Evolutionary conservation across 2,888 invertebrate species (phyloP), one percentile per base, ranked within the genome.

Genomic region (Agrotis clavis): DNA sequence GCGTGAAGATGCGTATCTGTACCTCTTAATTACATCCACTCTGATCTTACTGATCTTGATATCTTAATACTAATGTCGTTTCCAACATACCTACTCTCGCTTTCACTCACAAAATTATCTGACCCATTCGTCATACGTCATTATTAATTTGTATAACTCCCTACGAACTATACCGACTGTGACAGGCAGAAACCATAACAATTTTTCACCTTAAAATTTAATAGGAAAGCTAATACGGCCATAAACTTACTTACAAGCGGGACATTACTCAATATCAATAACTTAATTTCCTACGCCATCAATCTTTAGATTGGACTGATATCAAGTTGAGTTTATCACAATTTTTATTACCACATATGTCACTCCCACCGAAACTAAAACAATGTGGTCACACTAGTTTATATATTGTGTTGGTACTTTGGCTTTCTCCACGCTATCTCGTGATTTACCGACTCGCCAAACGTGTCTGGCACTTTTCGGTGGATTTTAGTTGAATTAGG

Each of bases 381-480:
- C 81, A 79, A 80, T 84, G 87, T 87, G 89, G 89, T 75, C 84
- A 88, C 87, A 83, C 84, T 86, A 88, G 79, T 86, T 85, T 84
- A 87, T 85, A 83, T 85, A 85, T 79, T 86, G 86, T 87, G 81
- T 74, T 86, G 89, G 87, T 88, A 85, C 88, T 89, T 87, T 84
- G 88, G 90, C 92, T 93, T 92, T 93, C 93, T 90, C 92, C 87
- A 84, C 86, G 87, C 84, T 90, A 90, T 90, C 90, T 87, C 74
- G 90, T 93, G 93, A 93, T 93, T 93, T 93, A 93, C 92, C 65
- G 89, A 86, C 92, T 91, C 88, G 92, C 92, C 87, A 91, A 92
- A 91, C 93, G 85, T 88, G 90, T 89, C 87, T 85, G 83, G 71
- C 74, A 82, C 71, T 81, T 86, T 90, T 85, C 79, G 87, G 87